Evolutionary conservation across 2,888 invertebrate genomes (phyloP), one percentile per base, ranked within the genome.

Genomic region (Pasiphila rectangulata): DNA sequence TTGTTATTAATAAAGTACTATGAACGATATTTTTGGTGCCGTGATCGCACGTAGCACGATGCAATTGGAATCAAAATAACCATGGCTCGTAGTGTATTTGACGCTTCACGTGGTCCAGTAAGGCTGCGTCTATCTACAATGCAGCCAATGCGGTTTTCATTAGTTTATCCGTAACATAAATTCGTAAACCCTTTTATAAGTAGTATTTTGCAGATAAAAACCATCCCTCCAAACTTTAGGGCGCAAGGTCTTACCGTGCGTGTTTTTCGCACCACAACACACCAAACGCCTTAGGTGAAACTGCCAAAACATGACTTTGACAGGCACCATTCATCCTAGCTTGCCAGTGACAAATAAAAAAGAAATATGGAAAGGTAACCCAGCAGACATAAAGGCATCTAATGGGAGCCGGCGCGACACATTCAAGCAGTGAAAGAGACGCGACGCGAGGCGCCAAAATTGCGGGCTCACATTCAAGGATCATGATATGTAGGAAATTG

Each of bases 321-420:
- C 54, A 61, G 50, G 35, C 43, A 54, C 57, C 57, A 56, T 66
- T 65, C 62, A 67, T 54, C 37, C 25, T 17, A 37, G 38, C 49
- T 34, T 49, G 17, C 46, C 56, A 48, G 56, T 43, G 56, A 57
- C 54, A 56, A 55, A 61, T 53, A 56, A 67, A 60, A 59, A 35
- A n/a, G 44, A 41, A 42, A 43, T 30, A 34, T 25, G 43, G 51
- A 43, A 54, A 57, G 54, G 63, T 55, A 60, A 64, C 42, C 21
- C 41, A 51, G 63, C 72, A 76, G 79, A 81, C 81, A 85, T 83
- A 85, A 85, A 74, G 83, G 70, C 79, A 77, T 65, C 75, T 83
- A 83, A 83, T 83, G 82, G 80, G 75, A 64, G 71, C 55, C 68
- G 34, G 16, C 38, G 72, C 73, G 76, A 75, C 78, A 76, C 76